phyloP scores from a whole-genome alignment of 2,113 vertebrate species.

The Electrona antarctica region DNA sequence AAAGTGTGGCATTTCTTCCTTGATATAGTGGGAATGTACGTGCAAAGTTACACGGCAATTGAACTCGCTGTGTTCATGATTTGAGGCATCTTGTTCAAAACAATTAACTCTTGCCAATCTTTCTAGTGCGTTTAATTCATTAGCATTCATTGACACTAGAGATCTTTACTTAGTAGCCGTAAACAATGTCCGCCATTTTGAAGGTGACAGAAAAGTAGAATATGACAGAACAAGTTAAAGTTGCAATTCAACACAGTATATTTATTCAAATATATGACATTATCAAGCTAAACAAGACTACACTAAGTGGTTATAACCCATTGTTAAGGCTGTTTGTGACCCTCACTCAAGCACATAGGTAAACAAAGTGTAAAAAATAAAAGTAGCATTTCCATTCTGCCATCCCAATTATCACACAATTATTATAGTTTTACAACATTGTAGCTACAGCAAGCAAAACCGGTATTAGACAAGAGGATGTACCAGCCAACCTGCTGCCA shows the following conservation, averaged over 20 bases:
- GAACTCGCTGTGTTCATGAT: too few species aligned
- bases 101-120: too few species aligned
- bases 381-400: background rate
- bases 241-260: constrained; percentile 1
- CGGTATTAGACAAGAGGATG: constrained; percentile 52
- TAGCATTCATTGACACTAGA: background rate
- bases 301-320: constrained; percentile 8
- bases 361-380: constrained; percentile 9
- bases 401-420: background rate
- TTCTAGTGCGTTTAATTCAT: too few species aligned
- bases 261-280: constrained; percentile 19
- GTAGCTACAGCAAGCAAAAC: background rate
- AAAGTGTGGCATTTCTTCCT: too few species aligned
- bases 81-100: too few species aligned
- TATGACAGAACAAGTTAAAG: background rate
- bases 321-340: background rate
- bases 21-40: too few species aligned
- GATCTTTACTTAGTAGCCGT: background rate
- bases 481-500: constrained; percentile 69
- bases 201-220: background rate
- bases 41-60: too few species aligned
- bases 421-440: constrained; percentile 2
- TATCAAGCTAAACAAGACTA: constrained; percentile 2
- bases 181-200: background rate
- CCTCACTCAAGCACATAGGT: constrained; percentile 16